These are phyloP conservation scores for Zeus faber DNA, from an alignment of 2,113 vertebrate genomes.

Conservation along the genomic window DNA sequence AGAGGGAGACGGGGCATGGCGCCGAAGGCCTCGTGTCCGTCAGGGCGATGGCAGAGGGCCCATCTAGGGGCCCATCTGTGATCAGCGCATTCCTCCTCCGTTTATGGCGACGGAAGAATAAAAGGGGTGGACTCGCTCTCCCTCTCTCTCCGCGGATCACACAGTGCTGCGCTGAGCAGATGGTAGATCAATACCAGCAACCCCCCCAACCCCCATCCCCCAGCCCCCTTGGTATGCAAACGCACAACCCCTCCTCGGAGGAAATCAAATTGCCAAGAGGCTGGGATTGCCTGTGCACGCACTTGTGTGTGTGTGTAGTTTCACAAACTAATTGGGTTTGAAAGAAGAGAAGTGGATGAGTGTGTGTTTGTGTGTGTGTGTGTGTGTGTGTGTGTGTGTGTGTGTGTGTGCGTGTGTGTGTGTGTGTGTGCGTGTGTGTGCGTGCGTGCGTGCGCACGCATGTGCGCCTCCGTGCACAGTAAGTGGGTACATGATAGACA, in stretches of 20 bases:
- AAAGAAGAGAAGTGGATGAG: too few relatives aligned
- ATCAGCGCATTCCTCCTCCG: too few relatives aligned
- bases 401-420: conserved; percentile 5
- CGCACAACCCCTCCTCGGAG: conserved; percentile 30
- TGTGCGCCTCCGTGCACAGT: neutral
- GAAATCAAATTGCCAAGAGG: conserved; percentile 34
- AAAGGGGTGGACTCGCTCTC: too few relatives aligned
- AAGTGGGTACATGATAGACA: conserved; percentile 31
- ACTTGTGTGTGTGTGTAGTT: conserved; percentile 2
- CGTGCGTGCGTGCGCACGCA: neutral
- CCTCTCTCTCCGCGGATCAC: too few relatives aligned
- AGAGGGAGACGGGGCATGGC: too few relatives aligned
- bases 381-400: conserved; percentile 2
- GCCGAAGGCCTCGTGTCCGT: too few relatives aligned
- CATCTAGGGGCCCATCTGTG: too few relatives aligned
- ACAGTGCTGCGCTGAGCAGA: too few relatives aligned
- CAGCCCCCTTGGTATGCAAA: conserved; percentile 34
- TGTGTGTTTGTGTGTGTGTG: neutral
- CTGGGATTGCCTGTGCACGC: neutral
- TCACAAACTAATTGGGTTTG: neutral
- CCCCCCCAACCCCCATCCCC: too few relatives aligned
- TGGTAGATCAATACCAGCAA: conserved; percentile 44
- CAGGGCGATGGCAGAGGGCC: too few relatives aligned
- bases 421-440: neutral
- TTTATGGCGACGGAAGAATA: too few relatives aligned